These are phyloP conservation scores for Gnathonemus echidnorhynchus DNA, from an alignment of 2,113 vertebrate species.

Conservation along the genomic window DNA sequence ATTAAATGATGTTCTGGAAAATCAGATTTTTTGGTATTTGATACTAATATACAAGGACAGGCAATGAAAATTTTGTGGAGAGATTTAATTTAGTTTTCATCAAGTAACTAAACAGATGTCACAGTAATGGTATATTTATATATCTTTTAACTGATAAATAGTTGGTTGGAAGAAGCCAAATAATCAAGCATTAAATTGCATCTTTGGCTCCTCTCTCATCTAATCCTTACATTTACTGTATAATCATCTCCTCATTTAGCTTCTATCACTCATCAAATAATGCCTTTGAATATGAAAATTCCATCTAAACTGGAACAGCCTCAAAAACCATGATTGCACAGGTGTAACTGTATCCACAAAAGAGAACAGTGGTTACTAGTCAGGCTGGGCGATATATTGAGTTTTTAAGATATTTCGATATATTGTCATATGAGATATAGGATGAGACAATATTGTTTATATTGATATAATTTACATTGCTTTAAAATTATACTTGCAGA, in stretches of 20 bases:
- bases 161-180: background rate
- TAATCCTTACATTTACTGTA: background rate
- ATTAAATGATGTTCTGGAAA: background rate
- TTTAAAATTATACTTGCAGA: no score
- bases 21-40: background rate
- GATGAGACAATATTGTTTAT: no score
- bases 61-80: no score
- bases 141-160: no score
- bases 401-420: no score
- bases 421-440: no score
- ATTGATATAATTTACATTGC: no score
- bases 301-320: background rate
- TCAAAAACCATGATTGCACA: background rate
- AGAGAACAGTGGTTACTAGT: background rate
- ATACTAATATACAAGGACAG: no score
- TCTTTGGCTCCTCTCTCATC: background rate
- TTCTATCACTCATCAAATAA: background rate
- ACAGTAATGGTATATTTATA: no score
- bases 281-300: background rate
- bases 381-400: no score
- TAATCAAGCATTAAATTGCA: background rate
- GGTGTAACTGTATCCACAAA: background rate
- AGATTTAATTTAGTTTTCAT: no score
- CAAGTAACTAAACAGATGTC: no score
- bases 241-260: background rate